Conservation (phyloP, 1,140 invertebrate genomes). For the Cardiocondyla obscurior region DNA sequence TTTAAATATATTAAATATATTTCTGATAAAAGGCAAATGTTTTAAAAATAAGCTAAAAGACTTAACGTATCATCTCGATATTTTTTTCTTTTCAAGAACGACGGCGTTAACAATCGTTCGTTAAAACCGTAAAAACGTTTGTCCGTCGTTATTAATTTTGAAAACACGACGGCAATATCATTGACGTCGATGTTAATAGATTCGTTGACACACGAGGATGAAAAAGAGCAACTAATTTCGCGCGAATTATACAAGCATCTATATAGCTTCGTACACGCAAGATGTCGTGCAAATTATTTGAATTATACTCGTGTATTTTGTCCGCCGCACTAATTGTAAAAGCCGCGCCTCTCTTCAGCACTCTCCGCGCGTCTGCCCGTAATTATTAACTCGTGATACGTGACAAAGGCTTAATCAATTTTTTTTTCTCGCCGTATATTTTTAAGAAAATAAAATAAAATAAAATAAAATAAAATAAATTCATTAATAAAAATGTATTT, state of each 20-base stretch:
- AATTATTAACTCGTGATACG: conserved; percentile 1
- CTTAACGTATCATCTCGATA: neutral
- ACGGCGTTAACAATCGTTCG: neutral
- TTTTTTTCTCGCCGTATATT: neutral
- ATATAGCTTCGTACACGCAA: conserved; percentile 35
- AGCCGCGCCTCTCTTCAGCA: conserved; percentile 33
- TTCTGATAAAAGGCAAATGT: too few species aligned
- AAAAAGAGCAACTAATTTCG: conserved; percentile 42
- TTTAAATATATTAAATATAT: neutral
- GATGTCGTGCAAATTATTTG: conserved; percentile 35
- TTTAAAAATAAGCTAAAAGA: neutral
- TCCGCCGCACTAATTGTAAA: conserved; percentile 6
- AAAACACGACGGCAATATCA: neutral
- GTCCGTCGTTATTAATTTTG: neutral
- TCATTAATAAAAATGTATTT: conserved; percentile 61
- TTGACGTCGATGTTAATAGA: conserved; percentile 17
- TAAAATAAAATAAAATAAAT: neutral
- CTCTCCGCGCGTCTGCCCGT: neutral
- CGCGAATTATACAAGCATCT: conserved; percentile 34
- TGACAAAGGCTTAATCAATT: neutral
- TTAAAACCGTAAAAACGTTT: neutral
- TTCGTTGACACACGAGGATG: conserved; percentile 2
- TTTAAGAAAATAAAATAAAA: too few species aligned
- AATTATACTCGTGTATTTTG: conserved; percentile 32
- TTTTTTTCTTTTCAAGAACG: neutral